These are phyloP conservation scores for Muscicapa adusta DNA, from an alignment of 2,113 vertebrate genomes.

Conservation along the genomic window DNA sequence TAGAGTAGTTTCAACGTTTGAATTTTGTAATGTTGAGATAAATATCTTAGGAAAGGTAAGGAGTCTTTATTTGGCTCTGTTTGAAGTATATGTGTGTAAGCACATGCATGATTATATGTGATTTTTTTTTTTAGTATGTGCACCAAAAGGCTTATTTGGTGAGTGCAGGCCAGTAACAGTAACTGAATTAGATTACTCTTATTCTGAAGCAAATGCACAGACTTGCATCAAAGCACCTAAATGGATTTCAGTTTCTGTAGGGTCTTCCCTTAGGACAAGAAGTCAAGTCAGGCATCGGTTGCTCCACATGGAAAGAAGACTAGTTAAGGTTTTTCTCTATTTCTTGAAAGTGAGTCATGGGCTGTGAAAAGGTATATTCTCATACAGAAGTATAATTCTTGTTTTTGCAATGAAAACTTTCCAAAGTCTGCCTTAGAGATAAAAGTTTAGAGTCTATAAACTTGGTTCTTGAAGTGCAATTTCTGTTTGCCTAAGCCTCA, in stretches of 20 bases:
- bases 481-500: not conserved
- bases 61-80: not conserved
- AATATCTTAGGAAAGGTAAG: not conserved
- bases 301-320: conserved; percentile 1
- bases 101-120: not conserved
- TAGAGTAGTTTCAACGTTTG: not conserved
- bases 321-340: not conserved
- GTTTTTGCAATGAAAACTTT: not conserved
- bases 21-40: conserved; percentile 44
- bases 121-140: not conserved
- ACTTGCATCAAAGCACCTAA: not conserved
- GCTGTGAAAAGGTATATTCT: not conserved
- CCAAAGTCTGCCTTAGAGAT: not conserved
- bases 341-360: not conserved
- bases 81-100: conserved; percentile 2
- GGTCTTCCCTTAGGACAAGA: not conserved
- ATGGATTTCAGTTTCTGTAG: conserved; percentile 28
- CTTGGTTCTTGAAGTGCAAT: not conserved
- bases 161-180: not conserved
- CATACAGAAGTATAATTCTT: not conserved
- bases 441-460: not conserved
- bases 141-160: not conserved
- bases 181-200: not conserved
- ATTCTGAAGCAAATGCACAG: not conserved
- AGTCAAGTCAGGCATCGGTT: not conserved